These are phyloP conservation scores for Ploceus nigricollis DNA, from an alignment of 2,113 vertebrate genomes.

Conservation along the genomic window DNA sequence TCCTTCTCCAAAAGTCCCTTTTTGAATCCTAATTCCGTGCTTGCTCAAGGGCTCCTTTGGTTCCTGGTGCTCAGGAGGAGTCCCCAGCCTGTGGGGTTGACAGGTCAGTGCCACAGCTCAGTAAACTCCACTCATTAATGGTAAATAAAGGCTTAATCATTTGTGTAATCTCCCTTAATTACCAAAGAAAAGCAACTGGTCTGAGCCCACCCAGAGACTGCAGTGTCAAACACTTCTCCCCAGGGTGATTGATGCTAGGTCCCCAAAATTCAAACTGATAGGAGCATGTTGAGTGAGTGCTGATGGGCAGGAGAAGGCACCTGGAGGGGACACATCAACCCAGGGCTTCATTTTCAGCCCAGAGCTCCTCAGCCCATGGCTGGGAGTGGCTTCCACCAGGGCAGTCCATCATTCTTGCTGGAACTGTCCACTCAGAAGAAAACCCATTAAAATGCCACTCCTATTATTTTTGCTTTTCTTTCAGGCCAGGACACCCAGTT, in stretches of 20 bases:
- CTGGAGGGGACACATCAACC: background rate
- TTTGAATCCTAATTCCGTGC: background rate
- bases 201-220: conserved; percentile 42
- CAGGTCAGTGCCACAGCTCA: background rate
- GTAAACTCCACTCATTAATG: background rate
- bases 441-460: background rate
- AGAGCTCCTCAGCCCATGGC: background rate
- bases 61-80: background rate
- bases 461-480: background rate
- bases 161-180: conserved; percentile 29
- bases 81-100: background rate
- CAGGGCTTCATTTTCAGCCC: background rate
- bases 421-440: background rate
- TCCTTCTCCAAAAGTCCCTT: background rate
- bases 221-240: background rate
- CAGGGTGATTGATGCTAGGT: background rate
- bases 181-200: conserved; percentile 10
- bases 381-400: background rate
- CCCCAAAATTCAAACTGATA: background rate
- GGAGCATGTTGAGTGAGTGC: background rate
- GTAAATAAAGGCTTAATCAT: conserved; percentile 27
- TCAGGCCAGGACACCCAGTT: background rate
- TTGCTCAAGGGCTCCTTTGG: background rate
- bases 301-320: background rate
- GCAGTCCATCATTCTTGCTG: background rate